Percentiles rank a stretch among this genome's conserved stretches.
Evolutionary conservation across 2,888 invertebrate genomes (phyloP).

Genomic region (Anorthoa munda): DNA sequence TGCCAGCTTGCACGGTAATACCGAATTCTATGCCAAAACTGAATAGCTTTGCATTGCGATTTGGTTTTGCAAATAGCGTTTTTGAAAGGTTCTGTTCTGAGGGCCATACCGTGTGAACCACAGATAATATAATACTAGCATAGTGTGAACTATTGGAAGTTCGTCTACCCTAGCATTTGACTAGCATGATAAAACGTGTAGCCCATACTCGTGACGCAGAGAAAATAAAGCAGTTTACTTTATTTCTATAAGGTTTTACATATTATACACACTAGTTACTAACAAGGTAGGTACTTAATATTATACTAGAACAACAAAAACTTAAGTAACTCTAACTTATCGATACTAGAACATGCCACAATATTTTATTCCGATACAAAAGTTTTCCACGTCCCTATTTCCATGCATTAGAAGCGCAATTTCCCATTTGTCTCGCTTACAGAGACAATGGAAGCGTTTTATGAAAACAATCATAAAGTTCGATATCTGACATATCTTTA

Average conservation of each 20-base stretch:
- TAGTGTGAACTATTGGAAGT: conserved; percentile 2
- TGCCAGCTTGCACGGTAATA: not conserved
- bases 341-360: conserved; percentile 19
- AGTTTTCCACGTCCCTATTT: conserved; percentile 75
- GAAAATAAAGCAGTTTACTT: not conserved
- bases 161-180: not conserved
- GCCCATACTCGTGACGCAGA: too few relatives aligned
- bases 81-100: not conserved
- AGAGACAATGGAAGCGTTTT: conserved; percentile 61
- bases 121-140: too few relatives aligned
- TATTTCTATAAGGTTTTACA: not conserved
- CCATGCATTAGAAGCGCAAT: conserved; percentile 77
- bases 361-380: conserved; percentile 33
- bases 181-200: not conserved
- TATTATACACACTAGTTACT: not conserved
- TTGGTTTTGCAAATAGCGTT: too few relatives aligned
- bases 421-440: conserved; percentile 71
- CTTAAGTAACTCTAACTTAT: too few relatives aligned
- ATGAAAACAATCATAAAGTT: conserved; percentile 59
- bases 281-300: not conserved
- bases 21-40: not conserved
- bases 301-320: too few relatives aligned
- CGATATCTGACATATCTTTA: conserved; percentile 36
- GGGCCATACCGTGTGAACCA: not conserved
- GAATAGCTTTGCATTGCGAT: not conserved